These are phyloP conservation scores for Rhinophrynus dorsalis DNA, from an alignment of 2,797 vertebrate genomes.

Conservation along the genomic window DNA sequence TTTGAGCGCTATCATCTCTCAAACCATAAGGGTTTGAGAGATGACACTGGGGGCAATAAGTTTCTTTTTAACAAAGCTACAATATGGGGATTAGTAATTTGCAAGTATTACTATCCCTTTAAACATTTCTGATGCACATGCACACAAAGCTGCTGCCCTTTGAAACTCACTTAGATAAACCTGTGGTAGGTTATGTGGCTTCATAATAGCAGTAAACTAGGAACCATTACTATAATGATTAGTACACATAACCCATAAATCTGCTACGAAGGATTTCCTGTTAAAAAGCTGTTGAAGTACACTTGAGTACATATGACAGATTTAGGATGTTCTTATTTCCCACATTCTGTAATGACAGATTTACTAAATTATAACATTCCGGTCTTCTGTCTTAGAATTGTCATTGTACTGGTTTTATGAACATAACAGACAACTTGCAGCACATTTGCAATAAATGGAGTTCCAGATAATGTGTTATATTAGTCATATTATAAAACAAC, in stretches of 20 bases:
- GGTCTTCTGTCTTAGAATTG: background rate
- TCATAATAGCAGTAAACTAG: conserved; percentile 14
- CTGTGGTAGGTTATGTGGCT: conserved; percentile 28
- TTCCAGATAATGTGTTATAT: too few species aligned
- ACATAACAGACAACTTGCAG: too few species aligned
- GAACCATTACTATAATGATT: conserved; percentile 9
- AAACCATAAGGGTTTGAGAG: too few species aligned
- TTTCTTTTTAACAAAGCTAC: too few species aligned
- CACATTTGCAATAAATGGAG: too few species aligned
- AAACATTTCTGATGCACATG: too few species aligned
- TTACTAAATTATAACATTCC: conserved; percentile 12
- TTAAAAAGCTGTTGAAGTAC: conserved; percentile 22
- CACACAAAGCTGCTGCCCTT: background rate
- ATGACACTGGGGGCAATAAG: too few species aligned
- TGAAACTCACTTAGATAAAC: conserved; percentile 2
- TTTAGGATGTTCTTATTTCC: background rate
- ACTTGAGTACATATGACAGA: conserved; percentile 6
- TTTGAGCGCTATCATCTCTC: too few species aligned
- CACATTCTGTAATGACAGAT: conserved; percentile 31
- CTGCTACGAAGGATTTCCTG: conserved; percentile 24
- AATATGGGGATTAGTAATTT: too few species aligned
- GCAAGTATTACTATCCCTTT: too few species aligned
- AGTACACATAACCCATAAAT: conserved; percentile 26
- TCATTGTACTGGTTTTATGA: too few species aligned
- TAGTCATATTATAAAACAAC: too few species aligned